Evolutionary conservation across 2,113 vertebrate species (phyloP).

Genomic region (Morone chrysops): DNA sequence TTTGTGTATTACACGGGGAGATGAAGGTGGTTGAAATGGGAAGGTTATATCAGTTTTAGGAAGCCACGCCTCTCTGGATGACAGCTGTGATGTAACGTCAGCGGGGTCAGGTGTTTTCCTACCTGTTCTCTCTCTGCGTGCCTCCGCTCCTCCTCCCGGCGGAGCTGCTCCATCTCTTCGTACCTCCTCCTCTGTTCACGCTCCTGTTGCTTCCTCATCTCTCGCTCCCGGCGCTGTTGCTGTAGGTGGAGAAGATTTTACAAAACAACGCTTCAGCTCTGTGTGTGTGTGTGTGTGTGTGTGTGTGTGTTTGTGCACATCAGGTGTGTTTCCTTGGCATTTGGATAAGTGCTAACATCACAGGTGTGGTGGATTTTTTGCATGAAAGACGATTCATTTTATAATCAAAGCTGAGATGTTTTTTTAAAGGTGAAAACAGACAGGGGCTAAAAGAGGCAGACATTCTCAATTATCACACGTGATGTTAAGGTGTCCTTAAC

Average conservation of each 20-base stretch:
- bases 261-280: slow-evolving; percentile 13
- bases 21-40: not conserved
- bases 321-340: slow-evolving; percentile 36
- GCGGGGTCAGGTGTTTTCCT: slow-evolving; percentile 16
- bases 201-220: slow-evolving; percentile 97
- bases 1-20: too few species aligned
- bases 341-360: slow-evolving; percentile 16
- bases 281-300: slow-evolving; percentile 3
- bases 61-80: slow-evolving; percentile 13
- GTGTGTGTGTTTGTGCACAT: not conserved
- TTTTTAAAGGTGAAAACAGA: slow-evolving; percentile 1
- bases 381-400: not conserved
- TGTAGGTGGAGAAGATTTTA: slow-evolving; percentile 60
- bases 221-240: slow-evolving; percentile 96
- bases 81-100: not conserved
- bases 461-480: not conserved
- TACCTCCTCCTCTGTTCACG: slow-evolving; percentile 95
- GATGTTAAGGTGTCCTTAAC: not conserved
- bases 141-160: slow-evolving; percentile 94
- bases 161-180: slow-evolving; percentile 93
- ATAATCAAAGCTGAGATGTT: not conserved
- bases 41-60: not conserved
- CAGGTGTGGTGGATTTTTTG: slow-evolving; percentile 32
- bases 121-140: slow-evolving; percentile 97
- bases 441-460: not conserved